These are phyloP conservation scores for Lepidostoma basale DNA, from an alignment of 1,140 invertebrate genomes.

Conservation along the genomic window DNA sequence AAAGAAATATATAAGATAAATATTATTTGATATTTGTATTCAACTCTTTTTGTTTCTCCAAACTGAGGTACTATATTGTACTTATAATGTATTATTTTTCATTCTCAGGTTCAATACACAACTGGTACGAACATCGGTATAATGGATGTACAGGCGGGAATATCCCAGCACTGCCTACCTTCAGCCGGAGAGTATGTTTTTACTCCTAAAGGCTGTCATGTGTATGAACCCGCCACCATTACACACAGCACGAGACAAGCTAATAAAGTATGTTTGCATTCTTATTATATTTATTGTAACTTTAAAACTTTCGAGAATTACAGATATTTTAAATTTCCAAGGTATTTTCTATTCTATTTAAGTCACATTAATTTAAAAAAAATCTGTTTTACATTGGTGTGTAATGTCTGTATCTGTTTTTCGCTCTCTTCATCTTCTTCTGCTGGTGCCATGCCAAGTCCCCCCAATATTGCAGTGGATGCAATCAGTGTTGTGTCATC, in stretches of 20 bases:
- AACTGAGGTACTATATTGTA: background rate
- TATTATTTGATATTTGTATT: background rate
- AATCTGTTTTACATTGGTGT: too few relatives aligned
- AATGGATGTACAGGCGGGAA: slow-evolving; percentile 47
- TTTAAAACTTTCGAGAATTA: background rate
- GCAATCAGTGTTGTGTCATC: too few relatives aligned
- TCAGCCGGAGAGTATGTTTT: slow-evolving; percentile 76
- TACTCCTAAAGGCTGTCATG: slow-evolving; percentile 81
- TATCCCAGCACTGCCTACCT: slow-evolving; percentile 65
- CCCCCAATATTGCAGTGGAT: too few relatives aligned
- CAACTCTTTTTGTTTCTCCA: background rate
- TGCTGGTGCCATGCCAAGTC: too few relatives aligned
- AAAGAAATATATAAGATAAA: too few relatives aligned
- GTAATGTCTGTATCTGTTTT: too few relatives aligned
- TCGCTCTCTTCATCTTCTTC: too few relatives aligned
- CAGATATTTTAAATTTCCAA: too few relatives aligned
- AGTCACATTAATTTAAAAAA: too few relatives aligned
- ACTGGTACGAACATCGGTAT: slow-evolving; percentile 45
- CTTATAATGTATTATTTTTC: too few relatives aligned
- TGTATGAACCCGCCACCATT: slow-evolving; percentile 54
- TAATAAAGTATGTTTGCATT: slow-evolving; percentile 35
- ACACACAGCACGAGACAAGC: slow-evolving; percentile 37
- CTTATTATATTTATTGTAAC: background rate
- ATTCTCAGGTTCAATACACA: slow-evolving; percentile 51
- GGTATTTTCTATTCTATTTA: too few relatives aligned